Percentiles rank a stretch among this genome's conserved stretches.
Evolutionary conservation across 2,113 vertebrate species (phyloP).

Genomic region (Illadopsis cleaveri): DNA sequence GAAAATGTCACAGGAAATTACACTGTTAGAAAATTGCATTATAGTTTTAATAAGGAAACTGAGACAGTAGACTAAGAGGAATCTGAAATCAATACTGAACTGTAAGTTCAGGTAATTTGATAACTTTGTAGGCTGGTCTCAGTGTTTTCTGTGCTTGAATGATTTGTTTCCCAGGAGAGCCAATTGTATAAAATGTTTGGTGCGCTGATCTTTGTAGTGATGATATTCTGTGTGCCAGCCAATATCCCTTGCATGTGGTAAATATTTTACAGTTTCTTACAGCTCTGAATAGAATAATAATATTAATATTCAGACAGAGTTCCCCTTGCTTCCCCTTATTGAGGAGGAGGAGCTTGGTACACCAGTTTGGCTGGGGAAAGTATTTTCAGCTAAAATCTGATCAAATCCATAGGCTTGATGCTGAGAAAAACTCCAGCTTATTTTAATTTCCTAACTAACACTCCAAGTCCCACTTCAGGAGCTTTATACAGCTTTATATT

Average conservation of each 20-base stretch:
- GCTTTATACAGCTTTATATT: not conserved
- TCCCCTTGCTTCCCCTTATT: not conserved
- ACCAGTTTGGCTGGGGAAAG: not conserved
- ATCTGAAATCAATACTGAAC: conserved; percentile 40
- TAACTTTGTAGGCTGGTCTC: not conserved
- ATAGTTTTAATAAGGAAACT: not conserved
- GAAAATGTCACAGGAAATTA: conserved; percentile 26
- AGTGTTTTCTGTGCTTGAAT: not conserved
- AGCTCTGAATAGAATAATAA: not conserved
- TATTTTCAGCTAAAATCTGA: not conserved
- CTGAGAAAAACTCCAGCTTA: not conserved
- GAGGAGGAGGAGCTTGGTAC: not conserved
- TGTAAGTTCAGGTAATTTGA: not conserved
- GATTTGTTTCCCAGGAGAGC: not conserved
- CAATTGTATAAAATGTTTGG: not conserved
- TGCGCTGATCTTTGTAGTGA: not conserved
- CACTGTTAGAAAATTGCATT: conserved; percentile 6
- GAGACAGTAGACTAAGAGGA: not conserved
- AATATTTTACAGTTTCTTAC: not conserved
- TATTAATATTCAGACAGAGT: not conserved
- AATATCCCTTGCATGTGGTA: not conserved
- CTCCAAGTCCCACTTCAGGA: not conserved
- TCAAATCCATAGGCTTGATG: not conserved
- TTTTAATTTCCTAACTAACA: not conserved
- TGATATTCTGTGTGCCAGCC: not conserved